Evolutionary conservation across 2,113 vertebrate species (phyloP).

Genomic region (Fregetta grallaria): DNA sequence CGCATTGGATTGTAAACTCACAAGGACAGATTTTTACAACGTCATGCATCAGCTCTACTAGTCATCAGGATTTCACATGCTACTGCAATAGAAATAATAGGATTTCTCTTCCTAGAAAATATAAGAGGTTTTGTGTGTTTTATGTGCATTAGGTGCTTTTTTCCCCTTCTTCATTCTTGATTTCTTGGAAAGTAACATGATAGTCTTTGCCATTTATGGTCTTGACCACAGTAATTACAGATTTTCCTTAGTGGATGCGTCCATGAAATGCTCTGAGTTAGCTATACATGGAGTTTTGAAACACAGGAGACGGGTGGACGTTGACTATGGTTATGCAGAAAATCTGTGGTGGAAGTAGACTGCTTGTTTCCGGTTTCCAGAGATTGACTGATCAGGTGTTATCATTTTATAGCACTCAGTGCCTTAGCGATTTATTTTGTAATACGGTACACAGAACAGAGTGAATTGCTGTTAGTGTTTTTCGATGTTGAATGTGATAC

Average conservation of each 20-base stretch:
- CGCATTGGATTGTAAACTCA: neutral
- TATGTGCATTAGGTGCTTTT: neutral
- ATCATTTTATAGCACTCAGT: neutral
- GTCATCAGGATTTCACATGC: neutral
- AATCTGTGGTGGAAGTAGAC: neutral
- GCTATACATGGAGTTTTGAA: neutral
- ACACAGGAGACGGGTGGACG: neutral
- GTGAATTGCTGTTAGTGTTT: neutral
- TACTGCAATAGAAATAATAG: neutral
- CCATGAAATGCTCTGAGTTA: neutral
- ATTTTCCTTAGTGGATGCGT: neutral
- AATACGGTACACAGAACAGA: neutral
- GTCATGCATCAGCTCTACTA: neutral
- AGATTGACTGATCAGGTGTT: neutral
- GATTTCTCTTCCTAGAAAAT: neutral
- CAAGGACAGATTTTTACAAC: neutral
- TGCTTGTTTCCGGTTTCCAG: neutral
- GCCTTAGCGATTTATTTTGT: neutral
- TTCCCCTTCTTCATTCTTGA: neutral
- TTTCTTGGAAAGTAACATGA: neutral
- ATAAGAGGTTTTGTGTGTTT: neutral
- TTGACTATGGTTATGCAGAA: neutral
- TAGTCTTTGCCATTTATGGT: neutral
- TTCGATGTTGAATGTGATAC: neutral
- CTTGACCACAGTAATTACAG: neutral